Evolutionary conservation across 2,888 invertebrate species (phyloP).

Genomic region (Tetropium fuscum): DNA sequence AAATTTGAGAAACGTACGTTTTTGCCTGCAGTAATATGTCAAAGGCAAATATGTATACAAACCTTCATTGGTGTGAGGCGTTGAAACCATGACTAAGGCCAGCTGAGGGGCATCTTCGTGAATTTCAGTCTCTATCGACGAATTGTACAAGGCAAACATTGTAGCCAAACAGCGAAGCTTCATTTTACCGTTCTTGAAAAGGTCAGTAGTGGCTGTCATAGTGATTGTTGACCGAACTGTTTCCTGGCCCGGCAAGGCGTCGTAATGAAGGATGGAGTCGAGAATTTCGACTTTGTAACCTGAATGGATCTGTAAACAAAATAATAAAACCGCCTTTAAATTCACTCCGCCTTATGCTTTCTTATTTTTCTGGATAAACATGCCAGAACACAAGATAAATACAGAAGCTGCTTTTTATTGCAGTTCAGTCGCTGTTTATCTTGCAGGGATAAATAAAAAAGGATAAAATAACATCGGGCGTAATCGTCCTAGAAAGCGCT

Average conservation of each 20-base stretch:
- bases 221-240: conserved; percentile 58
- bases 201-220: conserved; percentile 57
- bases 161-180: conserved; percentile 60
- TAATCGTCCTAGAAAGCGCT: too few relatives aligned
- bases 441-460: not conserved
- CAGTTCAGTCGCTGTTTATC: not conserved
- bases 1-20: too few relatives aligned
- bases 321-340: conserved; percentile 28
- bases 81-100: conserved; percentile 61
- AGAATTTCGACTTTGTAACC: conserved; percentile 52
- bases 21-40: too few relatives aligned
- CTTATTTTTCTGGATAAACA: conserved; percentile 22
- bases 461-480: not conserved
- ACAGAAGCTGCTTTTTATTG: conserved; percentile 14
- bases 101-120: conserved; percentile 61
- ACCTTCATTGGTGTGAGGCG: conserved; percentile 58
- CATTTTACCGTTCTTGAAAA: conserved; percentile 61
- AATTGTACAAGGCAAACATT: conserved; percentile 60
- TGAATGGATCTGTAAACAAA: conserved; percentile 38
- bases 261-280: conserved; percentile 55
- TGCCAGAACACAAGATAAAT: conserved; percentile 16
- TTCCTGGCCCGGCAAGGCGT: conserved; percentile 58
- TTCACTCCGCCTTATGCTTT: conserved; percentile 15
- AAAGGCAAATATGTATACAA: conserved; percentile 24
- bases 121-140: conserved; percentile 58